Conservation (phyloP, 2,797 vertebrate genomes). For the Rousettus madagascariensis region DNA sequence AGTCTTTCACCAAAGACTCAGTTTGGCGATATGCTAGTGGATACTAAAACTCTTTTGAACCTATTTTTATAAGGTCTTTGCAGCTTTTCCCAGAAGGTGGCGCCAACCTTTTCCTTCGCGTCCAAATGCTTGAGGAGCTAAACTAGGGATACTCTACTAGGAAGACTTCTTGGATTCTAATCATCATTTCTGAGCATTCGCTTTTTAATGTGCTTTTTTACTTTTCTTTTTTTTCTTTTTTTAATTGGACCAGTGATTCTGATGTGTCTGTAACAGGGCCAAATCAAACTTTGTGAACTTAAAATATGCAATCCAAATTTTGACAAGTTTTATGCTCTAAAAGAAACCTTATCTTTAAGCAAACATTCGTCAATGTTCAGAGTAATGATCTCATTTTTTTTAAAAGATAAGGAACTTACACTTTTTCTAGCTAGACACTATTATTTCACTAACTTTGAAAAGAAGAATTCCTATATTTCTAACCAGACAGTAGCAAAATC, state of each 20-base stretch:
- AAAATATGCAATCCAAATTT: constrained; percentile 45
- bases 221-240: not conserved
- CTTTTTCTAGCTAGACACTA: constrained; percentile 14
- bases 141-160: not conserved
- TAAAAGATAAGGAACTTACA: not conserved
- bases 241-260: not conserved
- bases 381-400: constrained; percentile 45
- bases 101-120: not conserved
- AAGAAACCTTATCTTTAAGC: constrained; percentile 61
- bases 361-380: constrained; percentile 49
- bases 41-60: not conserved
- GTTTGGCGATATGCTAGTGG: not conserved
- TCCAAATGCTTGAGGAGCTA: not conserved
- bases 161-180: not conserved
- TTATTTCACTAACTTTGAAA: constrained; percentile 8
- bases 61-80: not conserved
- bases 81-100: constrained; percentile 42
- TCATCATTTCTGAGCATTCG: not conserved
- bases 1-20: not conserved
- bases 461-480: not conserved
- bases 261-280: constrained; percentile 7
- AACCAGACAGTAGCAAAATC: not conserved
- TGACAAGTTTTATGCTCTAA: constrained; percentile 37
- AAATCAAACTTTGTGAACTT: constrained; percentile 43
- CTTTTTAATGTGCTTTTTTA: not conserved